phyloP scores from a whole-genome alignment of 2,113 vertebrate genomes.

The Labeo rohita region DNA sequence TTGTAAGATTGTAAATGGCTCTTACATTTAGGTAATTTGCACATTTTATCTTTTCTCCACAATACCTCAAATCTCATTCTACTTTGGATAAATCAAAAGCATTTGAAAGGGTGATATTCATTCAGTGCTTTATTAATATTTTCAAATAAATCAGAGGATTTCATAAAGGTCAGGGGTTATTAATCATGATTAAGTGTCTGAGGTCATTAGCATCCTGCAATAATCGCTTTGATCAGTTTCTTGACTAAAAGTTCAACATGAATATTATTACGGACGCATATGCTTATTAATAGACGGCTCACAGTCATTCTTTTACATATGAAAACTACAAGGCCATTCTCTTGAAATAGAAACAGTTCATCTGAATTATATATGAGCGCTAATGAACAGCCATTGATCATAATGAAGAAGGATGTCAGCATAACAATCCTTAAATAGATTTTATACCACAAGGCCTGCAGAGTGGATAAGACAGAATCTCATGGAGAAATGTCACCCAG shows the following conservation, averaged over 20 bases:
- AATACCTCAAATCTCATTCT: background rate
- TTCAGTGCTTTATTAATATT: background rate
- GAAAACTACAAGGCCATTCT: background rate
- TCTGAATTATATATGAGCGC: slow-evolving; percentile 2
- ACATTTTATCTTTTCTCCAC: no score
- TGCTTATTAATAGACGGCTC: background rate
- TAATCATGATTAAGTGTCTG: background rate
- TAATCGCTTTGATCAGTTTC: background rate
- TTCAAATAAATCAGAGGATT: background rate
- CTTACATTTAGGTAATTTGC: background rate
- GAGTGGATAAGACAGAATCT: background rate
- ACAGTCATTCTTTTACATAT: background rate
- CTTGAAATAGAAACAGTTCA: slow-evolving; percentile 10
- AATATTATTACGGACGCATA: background rate
- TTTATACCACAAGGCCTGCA: background rate
- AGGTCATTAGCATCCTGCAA: background rate
- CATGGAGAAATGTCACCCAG: background rate
- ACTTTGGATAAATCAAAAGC: no score
- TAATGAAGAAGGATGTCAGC: background rate
- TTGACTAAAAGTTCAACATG: background rate
- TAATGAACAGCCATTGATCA: background rate
- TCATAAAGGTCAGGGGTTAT: background rate
- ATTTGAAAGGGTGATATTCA: no score
- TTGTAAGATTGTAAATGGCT: background rate
- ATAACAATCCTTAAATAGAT: slow-evolving; percentile 5